Base-by-base conservation (phyloP, 2,113 vertebrate genomes). In the Thinocorus orbignyianus region DNA sequence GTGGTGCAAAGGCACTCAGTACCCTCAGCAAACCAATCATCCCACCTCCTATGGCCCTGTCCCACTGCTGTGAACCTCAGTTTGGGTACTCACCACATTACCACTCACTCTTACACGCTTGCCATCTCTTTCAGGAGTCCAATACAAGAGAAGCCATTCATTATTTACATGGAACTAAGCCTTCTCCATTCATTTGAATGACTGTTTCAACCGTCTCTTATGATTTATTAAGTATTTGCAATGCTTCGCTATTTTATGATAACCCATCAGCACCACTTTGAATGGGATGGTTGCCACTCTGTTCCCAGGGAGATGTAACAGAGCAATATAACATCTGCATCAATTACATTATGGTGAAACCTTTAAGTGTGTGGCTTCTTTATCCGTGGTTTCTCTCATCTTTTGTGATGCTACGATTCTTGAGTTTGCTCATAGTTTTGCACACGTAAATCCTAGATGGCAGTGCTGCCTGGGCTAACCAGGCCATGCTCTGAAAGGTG, bases 161-260 rank as follows among this genome's bases (percentile, higher is more conserved):
- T 92, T 86, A 92, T 93, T 96, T 77, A 86, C 28, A 61, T 6
- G 22, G 68, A 80, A 48, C 33, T 60, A 93, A 88, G 22, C 37
- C 17, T 73, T 78, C 60, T 66, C 58, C 49, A 42, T 66, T 81
- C 54, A 81, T 66, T 49, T 37, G 7, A 83, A 58, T 66, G 35
- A 62, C 54, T 54, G 13, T 62, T 94, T 86, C 79, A 92, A 13
- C 28, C 1, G 4, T 16, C 54, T 57, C 61, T 90, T 37, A 94
- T 77, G 44, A 94, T 95, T 93, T 90, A 93, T 94, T 93, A 65
- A 95, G 35, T 39, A 78, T 17, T 58, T 83, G 24, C 22, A 69
- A 9, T 18, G 37, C 79, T 82, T 48, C 28, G 14, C 48, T 65
- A 51, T 5, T 16, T 39, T 69, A 33, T n/a, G 49, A 8, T 71